Evolutionary conservation across 2,113 vertebrate genomes (phyloP).

Genomic region (Actenoides lindsayi): DNA sequence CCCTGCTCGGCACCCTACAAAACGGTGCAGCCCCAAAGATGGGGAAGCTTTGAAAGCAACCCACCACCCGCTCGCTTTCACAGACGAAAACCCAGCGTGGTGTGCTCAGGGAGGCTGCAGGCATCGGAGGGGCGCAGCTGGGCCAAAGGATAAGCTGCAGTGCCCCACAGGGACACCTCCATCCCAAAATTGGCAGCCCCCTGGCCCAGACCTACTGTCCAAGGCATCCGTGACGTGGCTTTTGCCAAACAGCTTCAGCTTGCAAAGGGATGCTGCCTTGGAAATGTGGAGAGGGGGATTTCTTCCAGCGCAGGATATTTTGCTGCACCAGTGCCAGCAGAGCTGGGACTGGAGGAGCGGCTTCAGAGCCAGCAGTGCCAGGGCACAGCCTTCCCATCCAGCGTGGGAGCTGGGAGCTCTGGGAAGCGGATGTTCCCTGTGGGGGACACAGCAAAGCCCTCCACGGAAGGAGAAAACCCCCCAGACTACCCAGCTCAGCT

Average conservation of each 20-base stretch:
- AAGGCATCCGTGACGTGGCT: rapidly evolving
- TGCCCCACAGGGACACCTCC: background rate
- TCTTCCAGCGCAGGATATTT: background rate
- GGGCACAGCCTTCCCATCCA: background rate
- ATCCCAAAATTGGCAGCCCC: background rate
- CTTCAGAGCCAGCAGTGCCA: background rate
- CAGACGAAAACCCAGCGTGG: background rate
- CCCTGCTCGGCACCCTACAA: background rate
- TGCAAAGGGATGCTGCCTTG: background rate
- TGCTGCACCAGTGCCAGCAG: rapidly evolving
- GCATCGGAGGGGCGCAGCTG: background rate
- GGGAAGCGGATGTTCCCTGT: background rate
- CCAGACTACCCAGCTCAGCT: background rate
- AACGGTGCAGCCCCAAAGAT: background rate
- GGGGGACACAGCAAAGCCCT: background rate
- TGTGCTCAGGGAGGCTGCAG: rapidly evolving
- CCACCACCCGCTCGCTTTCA: rapidly evolving
- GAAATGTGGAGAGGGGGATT: background rate
- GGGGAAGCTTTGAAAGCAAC: background rate
- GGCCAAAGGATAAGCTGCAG: background rate
- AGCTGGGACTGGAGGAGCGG: background rate
- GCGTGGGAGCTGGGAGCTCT: background rate
- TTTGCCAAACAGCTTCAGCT: background rate
- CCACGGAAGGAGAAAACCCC: background rate
- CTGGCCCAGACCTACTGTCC: background rate